phyloP scores from a whole-genome alignment of 2,113 vertebrate species.

The Aptenodytes forsteri region DNA sequence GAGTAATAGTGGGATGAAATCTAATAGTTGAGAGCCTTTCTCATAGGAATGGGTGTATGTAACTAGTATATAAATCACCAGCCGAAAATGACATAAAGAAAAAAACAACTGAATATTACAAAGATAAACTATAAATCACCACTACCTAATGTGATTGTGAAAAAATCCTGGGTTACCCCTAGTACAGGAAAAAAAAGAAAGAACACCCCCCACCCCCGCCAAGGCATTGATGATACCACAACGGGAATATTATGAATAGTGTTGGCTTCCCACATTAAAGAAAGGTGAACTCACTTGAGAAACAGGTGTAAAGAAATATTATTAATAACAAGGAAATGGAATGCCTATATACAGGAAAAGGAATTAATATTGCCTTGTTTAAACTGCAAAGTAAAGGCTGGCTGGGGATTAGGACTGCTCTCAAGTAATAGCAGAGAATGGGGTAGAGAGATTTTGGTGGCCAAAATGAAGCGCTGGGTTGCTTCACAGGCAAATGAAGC shows the following conservation, averaged over 20 bases:
- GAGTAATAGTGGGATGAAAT: conserved; percentile 43
- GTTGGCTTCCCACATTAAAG: background rate
- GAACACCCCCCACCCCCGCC: background rate
- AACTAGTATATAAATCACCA: conserved; percentile 36
- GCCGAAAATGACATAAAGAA: background rate
- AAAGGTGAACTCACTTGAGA: background rate
- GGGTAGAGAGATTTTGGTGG: background rate
- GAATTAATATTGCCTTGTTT: background rate
- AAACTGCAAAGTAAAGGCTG: background rate
- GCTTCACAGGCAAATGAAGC: no score
- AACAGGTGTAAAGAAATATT: background rate
- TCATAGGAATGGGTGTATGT: background rate
- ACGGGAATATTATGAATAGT: background rate
- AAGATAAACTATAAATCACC: conserved; percentile 45
- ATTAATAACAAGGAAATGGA: background rate
- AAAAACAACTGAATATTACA: background rate
- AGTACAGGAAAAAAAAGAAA: background rate
- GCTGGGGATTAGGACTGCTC: background rate
- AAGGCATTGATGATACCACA: background rate
- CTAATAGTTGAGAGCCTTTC: conserved; percentile 29
- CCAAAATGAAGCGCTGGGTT: background rate
- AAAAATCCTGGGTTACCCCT: background rate
- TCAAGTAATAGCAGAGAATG: background rate
- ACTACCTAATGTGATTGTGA: background rate
- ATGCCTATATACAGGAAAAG: background rate